A percentile compares a stretch with the other conserved stretches of the same genome.
Conservation (phyloP, 2,888 invertebrate genomes). For the Monoplex corrugatus region DNA sequence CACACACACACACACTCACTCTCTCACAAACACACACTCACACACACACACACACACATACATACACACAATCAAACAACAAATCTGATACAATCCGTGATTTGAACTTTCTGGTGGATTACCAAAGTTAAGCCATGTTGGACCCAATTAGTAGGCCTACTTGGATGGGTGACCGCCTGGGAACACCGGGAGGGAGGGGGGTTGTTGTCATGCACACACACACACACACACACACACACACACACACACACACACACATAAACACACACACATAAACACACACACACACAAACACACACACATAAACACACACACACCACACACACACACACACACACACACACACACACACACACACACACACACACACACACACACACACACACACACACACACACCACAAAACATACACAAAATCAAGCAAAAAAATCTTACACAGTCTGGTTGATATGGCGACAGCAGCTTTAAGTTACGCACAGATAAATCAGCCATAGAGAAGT, state of each 20-base stretch:
- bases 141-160: too few relatives aligned
- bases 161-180: too few relatives aligned
- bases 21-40: background rate
- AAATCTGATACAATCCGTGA: too few relatives aligned
- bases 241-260: too few relatives aligned
- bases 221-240: background rate
- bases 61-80: background rate
- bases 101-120: too few relatives aligned
- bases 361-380: background rate
- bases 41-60: background rate
- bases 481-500: too few relatives aligned
- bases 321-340: background rate
- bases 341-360: background rate
- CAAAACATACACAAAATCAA: too few relatives aligned
- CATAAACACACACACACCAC: background rate
- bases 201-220: background rate
- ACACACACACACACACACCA: background rate
- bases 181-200: too few relatives aligned
- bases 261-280: background rate
- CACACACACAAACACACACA: background rate
- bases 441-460: too few relatives aligned
- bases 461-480: too few relatives aligned
- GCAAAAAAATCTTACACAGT: too few relatives aligned
- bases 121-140: too few relatives aligned
- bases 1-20: background rate